Percentiles rank a stretch among this genome's conserved stretches.
phyloP scores from a whole-genome alignment of 2,888 invertebrate genomes.

The Xylota sylvarum region DNA sequence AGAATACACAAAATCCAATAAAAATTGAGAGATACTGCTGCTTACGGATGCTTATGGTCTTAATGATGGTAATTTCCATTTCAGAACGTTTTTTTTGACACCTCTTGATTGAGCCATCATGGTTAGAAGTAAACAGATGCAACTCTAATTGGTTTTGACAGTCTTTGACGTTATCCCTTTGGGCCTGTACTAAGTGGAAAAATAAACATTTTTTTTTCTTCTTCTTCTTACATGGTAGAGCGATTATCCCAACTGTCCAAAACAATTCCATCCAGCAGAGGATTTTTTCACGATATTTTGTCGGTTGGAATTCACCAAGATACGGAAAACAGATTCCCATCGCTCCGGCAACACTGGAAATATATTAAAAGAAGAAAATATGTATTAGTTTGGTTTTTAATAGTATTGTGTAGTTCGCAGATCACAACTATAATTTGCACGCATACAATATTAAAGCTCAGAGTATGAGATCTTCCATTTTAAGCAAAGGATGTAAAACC shows the following conservation, averaged over 20 bases:
- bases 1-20: constrained; percentile 27
- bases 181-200: constrained; percentile 41
- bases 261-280: constrained; percentile 95
- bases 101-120: constrained; percentile 78
- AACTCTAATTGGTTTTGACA: constrained; percentile 61
- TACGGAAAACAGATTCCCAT: constrained; percentile 94
- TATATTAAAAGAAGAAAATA: constrained; percentile 40
- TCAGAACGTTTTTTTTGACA: constrained; percentile 57
- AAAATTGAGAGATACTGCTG: not conserved
- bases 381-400: not conserved
- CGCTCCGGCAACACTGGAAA: constrained; percentile 90
- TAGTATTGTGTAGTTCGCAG: too few species aligned
- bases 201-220: constrained; percentile 63
- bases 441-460: too few species aligned
- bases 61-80: constrained; percentile 50
- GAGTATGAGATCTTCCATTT: too few species aligned
- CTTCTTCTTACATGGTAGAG: constrained; percentile 88
- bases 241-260: constrained; percentile 92
- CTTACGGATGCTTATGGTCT: not conserved
- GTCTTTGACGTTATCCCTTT: constrained; percentile 34
- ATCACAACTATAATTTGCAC: too few species aligned
- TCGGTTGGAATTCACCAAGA: constrained; percentile 92
- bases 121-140: constrained; percentile 43
- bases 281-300: constrained; percentile 91
- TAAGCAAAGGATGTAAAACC: too few species aligned